Percentiles rank a stretch among this genome's conserved stretches.
Evolutionary conservation across 2,797 vertebrate species (phyloP).

Genomic region (Mus minutoides): DNA sequence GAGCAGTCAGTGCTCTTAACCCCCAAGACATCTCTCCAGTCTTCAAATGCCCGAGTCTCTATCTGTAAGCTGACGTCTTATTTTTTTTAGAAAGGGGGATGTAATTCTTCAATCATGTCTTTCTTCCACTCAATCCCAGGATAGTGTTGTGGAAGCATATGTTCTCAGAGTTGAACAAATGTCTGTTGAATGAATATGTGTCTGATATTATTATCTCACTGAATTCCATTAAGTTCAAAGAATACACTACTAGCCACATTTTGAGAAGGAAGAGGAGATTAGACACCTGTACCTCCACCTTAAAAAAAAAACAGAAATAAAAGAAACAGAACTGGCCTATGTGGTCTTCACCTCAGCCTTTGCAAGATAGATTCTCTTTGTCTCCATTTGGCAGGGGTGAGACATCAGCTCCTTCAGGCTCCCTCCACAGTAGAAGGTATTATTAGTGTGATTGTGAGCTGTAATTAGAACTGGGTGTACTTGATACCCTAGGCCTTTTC

Average conservation of each 20-base stretch:
- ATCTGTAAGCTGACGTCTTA: neutral
- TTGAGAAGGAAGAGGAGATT: neutral
- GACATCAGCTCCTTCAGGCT: neutral
- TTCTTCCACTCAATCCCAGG: neutral
- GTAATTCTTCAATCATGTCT: neutral
- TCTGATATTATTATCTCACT: neutral
- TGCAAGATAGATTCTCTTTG: conserved; percentile 10
- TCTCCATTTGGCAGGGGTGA: neutral
- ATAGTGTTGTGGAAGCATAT: neutral
- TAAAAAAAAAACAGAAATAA: neutral
- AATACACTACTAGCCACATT: neutral
- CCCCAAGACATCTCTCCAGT: neutral
- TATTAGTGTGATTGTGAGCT: neutral
- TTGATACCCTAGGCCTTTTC: neutral
- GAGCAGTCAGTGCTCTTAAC: neutral
- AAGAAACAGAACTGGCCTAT: neutral
- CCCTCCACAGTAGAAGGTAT: neutral
- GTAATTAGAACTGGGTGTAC: conserved; percentile 41
- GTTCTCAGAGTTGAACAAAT: neutral
- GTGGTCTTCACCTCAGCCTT: neutral
- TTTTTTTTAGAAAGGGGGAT: neutral
- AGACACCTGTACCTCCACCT: neutral
- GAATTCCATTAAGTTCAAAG: neutral
- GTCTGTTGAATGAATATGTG: conserved; percentile 36
- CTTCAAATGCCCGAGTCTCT: neutral